phyloP scores from a whole-genome alignment of 1,140 invertebrate species.

The Leptestheria dahalacensis region DNA sequence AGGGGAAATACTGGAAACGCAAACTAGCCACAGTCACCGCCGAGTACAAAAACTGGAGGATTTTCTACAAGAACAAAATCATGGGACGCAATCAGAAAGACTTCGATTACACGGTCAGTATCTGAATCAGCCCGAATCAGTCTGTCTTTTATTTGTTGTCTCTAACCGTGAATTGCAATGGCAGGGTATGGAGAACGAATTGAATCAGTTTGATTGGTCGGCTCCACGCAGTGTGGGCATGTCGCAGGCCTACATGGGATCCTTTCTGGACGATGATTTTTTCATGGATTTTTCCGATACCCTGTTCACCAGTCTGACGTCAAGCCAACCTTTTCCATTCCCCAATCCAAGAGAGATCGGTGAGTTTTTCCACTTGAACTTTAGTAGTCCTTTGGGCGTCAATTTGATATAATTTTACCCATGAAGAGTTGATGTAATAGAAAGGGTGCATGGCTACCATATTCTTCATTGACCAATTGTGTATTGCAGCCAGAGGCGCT shows the following conservation, averaged over 20 bases:
- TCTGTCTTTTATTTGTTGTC: neutral
- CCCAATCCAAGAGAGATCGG: slow-evolving; percentile 92
- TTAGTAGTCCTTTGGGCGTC: neutral
- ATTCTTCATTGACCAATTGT: slow-evolving; percentile 5
- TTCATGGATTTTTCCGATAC: slow-evolving; percentile 81
- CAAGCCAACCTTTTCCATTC: slow-evolving; percentile 83
- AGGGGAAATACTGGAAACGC: slow-evolving; percentile 98
- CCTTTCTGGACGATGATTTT: slow-evolving; percentile 60
- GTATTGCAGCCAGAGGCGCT: slow-evolving; percentile 38
- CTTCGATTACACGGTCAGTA: slow-evolving; percentile 54
- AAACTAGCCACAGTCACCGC: slow-evolving; percentile 89
- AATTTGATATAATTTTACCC: neutral
- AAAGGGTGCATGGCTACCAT: neutral
- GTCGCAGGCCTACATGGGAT: slow-evolving; percentile 3
- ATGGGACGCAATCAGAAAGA: slow-evolving; percentile 56
- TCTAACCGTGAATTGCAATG: neutral
- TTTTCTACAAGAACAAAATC: slow-evolving; percentile 75
- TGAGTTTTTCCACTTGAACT: slow-evolving; percentile 28
- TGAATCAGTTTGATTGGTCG: slow-evolving; percentile 13
- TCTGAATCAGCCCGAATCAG: neutral
- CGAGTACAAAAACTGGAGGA: slow-evolving; percentile 99
- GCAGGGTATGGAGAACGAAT: slow-evolving; percentile 4
- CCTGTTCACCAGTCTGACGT: slow-evolving; percentile 69
- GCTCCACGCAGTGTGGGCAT: slow-evolving; percentile 5
- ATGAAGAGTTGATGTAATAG: neutral